Base-by-base conservation (phyloP, 2,888 invertebrate species). In the Ophion costatus region DNA sequence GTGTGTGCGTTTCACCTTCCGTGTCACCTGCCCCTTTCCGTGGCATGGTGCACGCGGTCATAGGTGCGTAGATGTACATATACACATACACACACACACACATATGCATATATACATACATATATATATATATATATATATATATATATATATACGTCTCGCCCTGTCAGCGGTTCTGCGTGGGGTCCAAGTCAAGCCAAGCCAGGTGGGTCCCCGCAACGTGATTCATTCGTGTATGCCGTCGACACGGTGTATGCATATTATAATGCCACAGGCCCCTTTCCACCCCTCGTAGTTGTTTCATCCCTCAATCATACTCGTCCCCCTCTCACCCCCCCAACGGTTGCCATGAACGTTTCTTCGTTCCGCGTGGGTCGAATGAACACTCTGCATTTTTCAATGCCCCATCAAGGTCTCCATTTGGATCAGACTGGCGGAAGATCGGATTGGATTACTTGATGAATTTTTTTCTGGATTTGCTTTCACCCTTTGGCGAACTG, bases 1-100 rank as follows among this genome's bases (percentile, higher is more conserved):
- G 63, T 73, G 33, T 24, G 59, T 22, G 20, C 59, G 59, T 59
- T 22, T 20, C 59, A 22, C 42, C 51, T 66, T 59, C 71, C 5
- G 79, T 80, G 80, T 79, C 81, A 69, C 79, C 79, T 80, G 83
- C 83, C 80, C 63, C 24, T 51, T 51, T 66, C 5, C 20, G 9
- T 51, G 5, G 14, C 51, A 38, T 38, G 38, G 38, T 38, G 38
- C 9, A 38, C 38, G 38, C 38, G 38, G 51, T 51, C 17, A 17
- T 14, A 51, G 3, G 17, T 51, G 51, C 51, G 51, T 51, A 51
- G 51, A 38, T 67, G 42, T 42, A 33, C 38, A n/a, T 7, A 20
- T 1, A 1, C 17, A 57, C n/a, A n/a, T 10, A 74, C 51, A 20
- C 24, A 6, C 20, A n/a, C 11, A 42, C 14, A 45, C 14, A 45